Conservation (phyloP, 2,113 vertebrate genomes). For the Pelodiscus sinensis region DNA sequence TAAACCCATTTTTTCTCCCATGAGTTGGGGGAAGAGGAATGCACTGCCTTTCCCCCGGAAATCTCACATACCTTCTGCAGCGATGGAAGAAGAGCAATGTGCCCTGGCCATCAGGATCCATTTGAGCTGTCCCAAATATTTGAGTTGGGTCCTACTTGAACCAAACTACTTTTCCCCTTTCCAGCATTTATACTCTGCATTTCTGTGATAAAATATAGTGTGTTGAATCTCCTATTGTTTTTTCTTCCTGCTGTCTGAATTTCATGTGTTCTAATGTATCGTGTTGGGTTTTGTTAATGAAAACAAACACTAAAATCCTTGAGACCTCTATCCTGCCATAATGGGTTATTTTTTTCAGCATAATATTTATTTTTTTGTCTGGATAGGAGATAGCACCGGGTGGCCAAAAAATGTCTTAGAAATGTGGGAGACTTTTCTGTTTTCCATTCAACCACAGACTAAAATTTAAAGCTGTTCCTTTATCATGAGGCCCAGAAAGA, state of each 20-base stretch:
- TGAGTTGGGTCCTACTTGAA: background rate
- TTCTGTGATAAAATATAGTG: background rate
- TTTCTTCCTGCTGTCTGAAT: background rate
- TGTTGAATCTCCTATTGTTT: background rate
- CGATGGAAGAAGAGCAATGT: background rate
- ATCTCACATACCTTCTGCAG: background rate
- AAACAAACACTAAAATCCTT: background rate
- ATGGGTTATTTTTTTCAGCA: background rate
- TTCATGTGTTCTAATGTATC: background rate
- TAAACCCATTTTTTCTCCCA: background rate
- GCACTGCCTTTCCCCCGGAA: background rate
- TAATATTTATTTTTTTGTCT: background rate
- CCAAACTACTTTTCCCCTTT: background rate
- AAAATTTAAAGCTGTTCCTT: background rate
- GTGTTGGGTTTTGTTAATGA: background rate
- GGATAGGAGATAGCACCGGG: background rate
- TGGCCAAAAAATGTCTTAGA: background rate
- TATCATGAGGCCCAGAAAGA: background rate
- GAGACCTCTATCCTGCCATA: background rate
- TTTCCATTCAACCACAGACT: background rate
- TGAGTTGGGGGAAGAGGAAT: background rate
- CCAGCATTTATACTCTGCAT: background rate
- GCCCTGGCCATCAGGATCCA: background rate
- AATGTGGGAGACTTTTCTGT: background rate
- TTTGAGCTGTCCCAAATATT: background rate